Conservation (phyloP, 2,113 vertebrate species). For the Cebus imitator region DNA sequence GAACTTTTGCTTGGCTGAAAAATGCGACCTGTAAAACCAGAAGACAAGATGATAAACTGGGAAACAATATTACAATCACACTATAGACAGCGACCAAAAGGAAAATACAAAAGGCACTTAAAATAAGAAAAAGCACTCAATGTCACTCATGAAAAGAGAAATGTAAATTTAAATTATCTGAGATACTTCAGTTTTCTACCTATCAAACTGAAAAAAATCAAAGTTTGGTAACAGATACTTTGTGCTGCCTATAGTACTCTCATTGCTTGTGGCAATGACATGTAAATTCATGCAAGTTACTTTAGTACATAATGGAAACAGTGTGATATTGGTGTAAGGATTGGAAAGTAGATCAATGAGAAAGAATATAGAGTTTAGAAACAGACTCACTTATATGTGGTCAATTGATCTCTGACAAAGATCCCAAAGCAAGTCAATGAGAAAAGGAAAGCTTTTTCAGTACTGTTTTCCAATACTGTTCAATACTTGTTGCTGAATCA, state of each 20-base stretch:
- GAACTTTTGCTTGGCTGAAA: background rate
- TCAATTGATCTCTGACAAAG: background rate
- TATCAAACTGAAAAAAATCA: background rate
- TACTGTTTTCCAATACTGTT: background rate
- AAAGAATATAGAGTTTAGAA: background rate
- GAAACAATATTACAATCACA: background rate
- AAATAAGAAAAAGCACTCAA: background rate
- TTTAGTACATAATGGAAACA: background rate
- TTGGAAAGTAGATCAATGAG: background rate
- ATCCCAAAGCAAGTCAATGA: background rate
- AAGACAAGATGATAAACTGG: background rate
- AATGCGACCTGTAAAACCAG: background rate
- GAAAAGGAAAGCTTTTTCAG: background rate
- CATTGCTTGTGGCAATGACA: background rate
- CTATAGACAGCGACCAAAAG: background rate
- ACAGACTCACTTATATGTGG: background rate
- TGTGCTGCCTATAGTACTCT: background rate
- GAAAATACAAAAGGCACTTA: background rate
- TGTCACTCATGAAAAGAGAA: background rate
- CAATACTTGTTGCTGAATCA: background rate
- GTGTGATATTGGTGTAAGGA: background rate
- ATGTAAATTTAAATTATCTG: background rate
- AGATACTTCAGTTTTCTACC: background rate
- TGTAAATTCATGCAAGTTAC: background rate
- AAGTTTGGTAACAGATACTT: background rate